Conservation (phyloP, 1,140 invertebrate genomes). For the Dolichoris vasculosae region DNA sequence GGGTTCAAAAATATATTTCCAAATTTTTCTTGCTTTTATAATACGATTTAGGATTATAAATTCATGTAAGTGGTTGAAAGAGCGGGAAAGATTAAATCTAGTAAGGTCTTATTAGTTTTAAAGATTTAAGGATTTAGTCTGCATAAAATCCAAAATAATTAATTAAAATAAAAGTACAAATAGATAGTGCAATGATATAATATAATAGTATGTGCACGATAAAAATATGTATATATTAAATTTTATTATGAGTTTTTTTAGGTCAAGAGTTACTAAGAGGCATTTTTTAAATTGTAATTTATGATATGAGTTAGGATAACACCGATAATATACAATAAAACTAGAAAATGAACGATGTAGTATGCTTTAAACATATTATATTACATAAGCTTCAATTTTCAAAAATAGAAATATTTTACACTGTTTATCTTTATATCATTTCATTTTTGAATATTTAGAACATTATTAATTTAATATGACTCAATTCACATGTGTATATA, state of each 20-base stretch:
- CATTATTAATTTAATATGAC: no score
- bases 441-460: no score
- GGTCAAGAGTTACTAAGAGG: background rate
- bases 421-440: no score
- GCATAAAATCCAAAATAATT: background rate
- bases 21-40: background rate
- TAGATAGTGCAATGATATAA: background rate
- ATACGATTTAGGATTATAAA: background rate
- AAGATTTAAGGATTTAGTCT: background rate
- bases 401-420: no score
- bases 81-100: background rate
- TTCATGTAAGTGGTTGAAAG: background rate
- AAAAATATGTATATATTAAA: background rate
- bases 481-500: no score
- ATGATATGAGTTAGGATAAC: background rate
- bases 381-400: no score
- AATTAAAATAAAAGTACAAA: background rate
- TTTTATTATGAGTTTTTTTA: background rate
- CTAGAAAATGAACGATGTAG: background rate
- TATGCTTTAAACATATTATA: no score
- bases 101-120: background rate
- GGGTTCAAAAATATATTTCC: background rate
- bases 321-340: background rate
- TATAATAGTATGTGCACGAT: background rate
- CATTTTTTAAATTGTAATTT: background rate